Conservation (phyloP, 2,113 vertebrate species). For the Syrmaticus mikado region DNA sequence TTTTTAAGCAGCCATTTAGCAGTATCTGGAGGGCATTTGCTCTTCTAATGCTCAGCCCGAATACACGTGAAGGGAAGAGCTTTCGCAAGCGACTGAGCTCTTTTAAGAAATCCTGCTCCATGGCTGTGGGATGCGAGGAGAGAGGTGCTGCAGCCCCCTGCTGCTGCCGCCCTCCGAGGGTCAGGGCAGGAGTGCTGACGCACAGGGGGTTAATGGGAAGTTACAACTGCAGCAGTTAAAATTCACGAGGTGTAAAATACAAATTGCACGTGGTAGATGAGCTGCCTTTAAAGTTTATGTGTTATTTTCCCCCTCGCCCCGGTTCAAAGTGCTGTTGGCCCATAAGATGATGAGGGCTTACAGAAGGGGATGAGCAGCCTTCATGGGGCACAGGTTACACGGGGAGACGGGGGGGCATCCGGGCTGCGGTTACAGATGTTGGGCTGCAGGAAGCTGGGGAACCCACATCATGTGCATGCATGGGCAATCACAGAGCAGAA, state of each 20-base stretch:
- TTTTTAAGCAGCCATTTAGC: not conserved
- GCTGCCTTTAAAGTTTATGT: conserved; percentile 62
- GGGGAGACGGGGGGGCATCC: not conserved
- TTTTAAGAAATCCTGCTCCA: not conserved
- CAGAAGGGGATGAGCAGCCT: not conserved
- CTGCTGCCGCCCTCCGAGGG: not conserved
- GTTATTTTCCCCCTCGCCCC: not conserved
- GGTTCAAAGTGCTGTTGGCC: conserved; percentile 5
- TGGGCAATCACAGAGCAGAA: conserved; percentile 4
- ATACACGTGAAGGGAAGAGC: not conserved
- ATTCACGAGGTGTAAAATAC: conserved; percentile 72
- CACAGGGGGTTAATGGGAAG: conserved; percentile 18
- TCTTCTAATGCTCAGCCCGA: not conserved
- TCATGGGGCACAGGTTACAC: not conserved
- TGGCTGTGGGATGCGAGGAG: accelerated
- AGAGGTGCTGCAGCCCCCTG: not conserved
- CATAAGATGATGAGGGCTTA: not conserved
- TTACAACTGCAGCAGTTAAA: conserved; percentile 54
- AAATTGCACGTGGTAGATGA: conserved; percentile 67
- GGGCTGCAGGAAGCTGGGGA: conserved; percentile 15
- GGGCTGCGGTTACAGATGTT: not conserved
- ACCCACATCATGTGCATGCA: not conserved
- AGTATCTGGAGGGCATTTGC: conserved; percentile 30
- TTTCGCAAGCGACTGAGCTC: not conserved
- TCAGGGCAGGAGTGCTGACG: not conserved